Evolutionary conservation across 2,113 vertebrate genomes (phyloP).

Genomic region (Microcebus lehilahytsara): DNA sequence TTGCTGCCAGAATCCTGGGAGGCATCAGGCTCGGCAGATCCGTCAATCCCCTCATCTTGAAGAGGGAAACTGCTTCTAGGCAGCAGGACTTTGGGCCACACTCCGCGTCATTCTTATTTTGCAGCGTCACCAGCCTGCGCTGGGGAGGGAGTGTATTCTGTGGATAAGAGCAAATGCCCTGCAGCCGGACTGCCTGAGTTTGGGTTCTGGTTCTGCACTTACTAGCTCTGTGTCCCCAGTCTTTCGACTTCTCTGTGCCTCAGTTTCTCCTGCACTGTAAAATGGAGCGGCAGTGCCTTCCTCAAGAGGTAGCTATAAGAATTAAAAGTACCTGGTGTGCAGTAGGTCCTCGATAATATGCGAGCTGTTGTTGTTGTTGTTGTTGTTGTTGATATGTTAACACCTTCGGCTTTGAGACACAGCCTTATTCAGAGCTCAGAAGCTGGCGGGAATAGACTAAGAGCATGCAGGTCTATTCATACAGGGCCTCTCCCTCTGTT

Average conservation of each 20-base stretch:
- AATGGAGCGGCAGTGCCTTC: fast-evolving
- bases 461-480: not conserved
- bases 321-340: not conserved
- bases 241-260: not conserved
- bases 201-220: not conserved
- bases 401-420: not conserved
- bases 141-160: not conserved
- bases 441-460: not conserved
- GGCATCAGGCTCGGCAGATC: not conserved
- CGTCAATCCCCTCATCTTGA: not conserved
- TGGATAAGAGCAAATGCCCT: not conserved
- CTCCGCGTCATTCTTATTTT: fast-evolving
- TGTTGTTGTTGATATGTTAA: not conserved
- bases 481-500: not conserved
- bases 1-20: not conserved
- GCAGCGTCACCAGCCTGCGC: fast-evolving
- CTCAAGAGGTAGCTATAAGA: not conserved
- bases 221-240: not conserved
- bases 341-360: not conserved
- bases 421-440: not conserved
- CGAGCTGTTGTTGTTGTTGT: fast-evolving
- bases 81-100: not conserved
- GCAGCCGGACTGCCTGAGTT: not conserved
- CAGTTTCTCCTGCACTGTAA: not conserved
- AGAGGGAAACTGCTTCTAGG: not conserved